These are phyloP conservation scores for Serilophus lunatus DNA, from an alignment of 2,113 vertebrate species.

Conservation along the genomic window DNA sequence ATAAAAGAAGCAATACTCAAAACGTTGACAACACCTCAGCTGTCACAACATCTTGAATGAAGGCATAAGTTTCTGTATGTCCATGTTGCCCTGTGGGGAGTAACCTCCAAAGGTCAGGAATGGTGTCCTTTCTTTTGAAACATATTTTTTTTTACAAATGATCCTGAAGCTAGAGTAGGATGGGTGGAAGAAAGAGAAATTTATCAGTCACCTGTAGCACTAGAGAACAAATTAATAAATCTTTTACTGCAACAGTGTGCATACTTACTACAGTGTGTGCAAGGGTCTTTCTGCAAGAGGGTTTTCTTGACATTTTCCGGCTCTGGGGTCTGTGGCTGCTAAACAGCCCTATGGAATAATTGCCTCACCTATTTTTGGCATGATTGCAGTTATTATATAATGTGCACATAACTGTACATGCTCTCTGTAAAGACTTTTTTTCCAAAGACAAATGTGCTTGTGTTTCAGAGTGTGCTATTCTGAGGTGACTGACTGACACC, in stretches of 20 bases:
- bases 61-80: background rate
- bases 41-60: background rate
- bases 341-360: background rate
- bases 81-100: background rate
- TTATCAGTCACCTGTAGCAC: background rate
- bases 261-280: background rate
- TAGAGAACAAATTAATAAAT: background rate
- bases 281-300: background rate
- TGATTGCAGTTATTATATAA: background rate
- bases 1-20: background rate
- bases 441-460: background rate
- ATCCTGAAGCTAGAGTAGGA: background rate
- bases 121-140: background rate
- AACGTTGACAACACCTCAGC: fast-evolving
- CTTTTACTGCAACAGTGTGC: background rate
- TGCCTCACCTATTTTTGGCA: background rate
- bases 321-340: background rate
- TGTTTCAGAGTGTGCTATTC: background rate
- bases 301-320: background rate
- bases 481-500: constrained; percentile 58
- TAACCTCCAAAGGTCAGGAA: background rate
- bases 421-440: background rate
- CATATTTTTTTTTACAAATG: background rate
- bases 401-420: background rate
- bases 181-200: background rate